Conservation (phyloP, 2,113 vertebrate species). For the Nycticorax nycticorax region DNA sequence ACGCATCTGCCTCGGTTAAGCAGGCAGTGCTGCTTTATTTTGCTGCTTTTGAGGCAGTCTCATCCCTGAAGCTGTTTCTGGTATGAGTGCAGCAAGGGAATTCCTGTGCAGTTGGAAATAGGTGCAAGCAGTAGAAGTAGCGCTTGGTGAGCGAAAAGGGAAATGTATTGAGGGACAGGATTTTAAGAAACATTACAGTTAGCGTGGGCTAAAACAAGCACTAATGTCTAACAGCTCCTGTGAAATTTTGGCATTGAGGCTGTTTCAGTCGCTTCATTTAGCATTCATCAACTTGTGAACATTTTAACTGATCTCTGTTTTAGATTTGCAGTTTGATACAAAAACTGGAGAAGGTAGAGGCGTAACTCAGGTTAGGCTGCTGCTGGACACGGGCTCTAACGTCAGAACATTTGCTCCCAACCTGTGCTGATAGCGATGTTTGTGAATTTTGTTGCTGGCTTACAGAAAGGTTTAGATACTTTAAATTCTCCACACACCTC, state of each 20-base stretch:
- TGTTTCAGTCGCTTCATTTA: background rate
- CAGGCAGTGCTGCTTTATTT: background rate
- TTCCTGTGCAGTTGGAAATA: background rate
- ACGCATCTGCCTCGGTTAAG: background rate
- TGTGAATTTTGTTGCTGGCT: background rate
- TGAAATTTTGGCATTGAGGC: background rate
- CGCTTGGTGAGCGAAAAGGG: background rate
- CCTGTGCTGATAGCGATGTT: background rate
- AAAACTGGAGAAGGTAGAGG: background rate
- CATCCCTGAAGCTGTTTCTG: background rate
- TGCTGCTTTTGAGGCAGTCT: background rate
- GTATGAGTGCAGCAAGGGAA: background rate
- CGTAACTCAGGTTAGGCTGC: background rate
- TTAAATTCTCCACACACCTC: accelerated
- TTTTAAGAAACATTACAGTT: background rate
- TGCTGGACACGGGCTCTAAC: background rate
- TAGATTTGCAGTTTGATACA: background rate
- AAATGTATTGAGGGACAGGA: background rate
- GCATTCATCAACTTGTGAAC: background rate
- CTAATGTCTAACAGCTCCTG: background rate
- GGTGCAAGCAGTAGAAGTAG: background rate
- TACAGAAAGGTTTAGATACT: background rate
- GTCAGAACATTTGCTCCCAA: background rate
- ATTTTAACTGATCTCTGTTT: background rate
- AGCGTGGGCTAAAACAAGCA: background rate